Conservation (phyloP, 2,888 invertebrate species). For the Ectropis crepuscularia region DNA sequence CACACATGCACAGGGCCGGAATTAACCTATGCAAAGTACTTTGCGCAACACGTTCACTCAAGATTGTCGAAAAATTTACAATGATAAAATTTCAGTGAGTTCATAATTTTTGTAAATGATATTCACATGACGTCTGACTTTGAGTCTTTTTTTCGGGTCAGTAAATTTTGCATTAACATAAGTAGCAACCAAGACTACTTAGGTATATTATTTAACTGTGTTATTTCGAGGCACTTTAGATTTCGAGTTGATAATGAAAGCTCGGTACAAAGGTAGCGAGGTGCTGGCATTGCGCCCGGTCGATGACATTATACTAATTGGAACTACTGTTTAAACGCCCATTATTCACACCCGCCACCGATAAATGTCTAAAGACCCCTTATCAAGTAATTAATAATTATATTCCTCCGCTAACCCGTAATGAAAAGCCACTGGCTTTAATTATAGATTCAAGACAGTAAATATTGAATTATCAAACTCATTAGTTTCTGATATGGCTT, state of each 20-base stretch:
- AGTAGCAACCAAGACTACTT: not conserved
- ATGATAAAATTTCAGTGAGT: not conserved
- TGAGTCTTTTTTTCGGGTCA: not conserved
- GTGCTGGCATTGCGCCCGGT: conserved; percentile 21
- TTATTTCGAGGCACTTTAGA: conserved; percentile 3
- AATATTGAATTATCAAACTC: conserved; percentile 1
- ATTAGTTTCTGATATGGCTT: conserved; percentile 8
- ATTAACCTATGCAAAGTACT: no score
- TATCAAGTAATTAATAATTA: conserved; percentile 20
- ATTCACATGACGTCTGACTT: not conserved
- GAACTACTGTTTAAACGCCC: conserved; percentile 13
- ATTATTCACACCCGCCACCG: conserved; percentile 17
- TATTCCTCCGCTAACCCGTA: not conserved
- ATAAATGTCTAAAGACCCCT: conserved; percentile 19
- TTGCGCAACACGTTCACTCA: no score
- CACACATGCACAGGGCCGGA: no score
- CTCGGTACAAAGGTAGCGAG: conserved; percentile 12
- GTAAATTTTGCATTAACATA: conserved; percentile 2
- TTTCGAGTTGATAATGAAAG: conserved; percentile 19
- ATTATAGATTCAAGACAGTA: not conserved
- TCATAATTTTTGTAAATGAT: conserved; percentile 7
- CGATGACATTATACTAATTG: conserved; percentile 30
- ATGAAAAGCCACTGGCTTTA: conserved; percentile 1
- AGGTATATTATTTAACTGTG: not conserved
- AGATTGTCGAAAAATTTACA: no score